Conservation (phyloP, 1,140 invertebrate species). For the Drosophila fuyamai region DNA sequence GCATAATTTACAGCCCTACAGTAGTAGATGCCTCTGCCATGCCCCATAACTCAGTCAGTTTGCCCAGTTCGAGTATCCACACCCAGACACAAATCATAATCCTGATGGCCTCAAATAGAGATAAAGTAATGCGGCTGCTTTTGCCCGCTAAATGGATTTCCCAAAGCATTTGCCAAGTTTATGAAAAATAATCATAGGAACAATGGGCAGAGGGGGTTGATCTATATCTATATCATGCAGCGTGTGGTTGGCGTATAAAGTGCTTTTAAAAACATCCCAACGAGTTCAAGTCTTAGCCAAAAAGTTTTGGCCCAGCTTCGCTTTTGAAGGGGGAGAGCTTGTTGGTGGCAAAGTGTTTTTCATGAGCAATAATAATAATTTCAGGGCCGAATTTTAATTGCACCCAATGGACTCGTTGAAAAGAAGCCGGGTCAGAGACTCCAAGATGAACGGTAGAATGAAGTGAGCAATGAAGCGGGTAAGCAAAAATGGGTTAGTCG, state of each 20-base stretch:
- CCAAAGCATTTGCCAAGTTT: slow-evolving; percentile 78
- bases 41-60: slow-evolving; percentile 37
- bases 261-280: slow-evolving; percentile 75
- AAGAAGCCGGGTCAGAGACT: slow-evolving; percentile 30
- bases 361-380: slow-evolving; percentile 82
- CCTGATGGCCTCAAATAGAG: slow-evolving; percentile 67
- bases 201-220: slow-evolving; percentile 17
- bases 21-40: slow-evolving; percentile 1
- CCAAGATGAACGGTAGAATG: slow-evolving; percentile 29
- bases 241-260: slow-evolving; percentile 72
- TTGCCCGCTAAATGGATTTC: slow-evolving; percentile 73
- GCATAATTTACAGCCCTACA: slow-evolving; percentile 39
- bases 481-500: slow-evolving; percentile 26
- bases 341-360: slow-evolving; percentile 69
- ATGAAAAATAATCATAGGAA: slow-evolving; percentile 77
- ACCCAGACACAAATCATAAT: slow-evolving; percentile 70
- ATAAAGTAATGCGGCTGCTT: slow-evolving; percentile 77
- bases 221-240: slow-evolving; percentile 46
- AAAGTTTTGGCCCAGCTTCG: slow-evolving; percentile 41
- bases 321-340: slow-evolving; percentile 13
- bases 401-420: slow-evolving; percentile 75
- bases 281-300: slow-evolving; percentile 56
- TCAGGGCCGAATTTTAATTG: slow-evolving; percentile 79
- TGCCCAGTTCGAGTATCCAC: slow-evolving; percentile 28
- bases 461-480: slow-evolving; percentile 5